Evolutionary conservation across 1,140 invertebrate genomes (phyloP).

Genomic region (Cataglyphis hispanica): DNA sequence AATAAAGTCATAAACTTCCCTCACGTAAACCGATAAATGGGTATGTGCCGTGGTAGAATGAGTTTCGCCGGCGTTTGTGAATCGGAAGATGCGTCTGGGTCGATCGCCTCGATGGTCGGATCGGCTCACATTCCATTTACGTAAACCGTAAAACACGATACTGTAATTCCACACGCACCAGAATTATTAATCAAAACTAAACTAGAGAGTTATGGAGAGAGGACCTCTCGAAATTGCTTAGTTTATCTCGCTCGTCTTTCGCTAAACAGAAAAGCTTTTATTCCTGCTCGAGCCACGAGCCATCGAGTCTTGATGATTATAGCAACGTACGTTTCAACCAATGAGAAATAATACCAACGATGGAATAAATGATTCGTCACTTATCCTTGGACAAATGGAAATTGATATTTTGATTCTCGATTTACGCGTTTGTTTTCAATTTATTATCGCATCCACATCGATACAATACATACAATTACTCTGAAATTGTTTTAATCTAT

Average conservation of each 20-base stretch:
- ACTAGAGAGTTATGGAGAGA: not conserved
- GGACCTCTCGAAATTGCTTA: not conserved
- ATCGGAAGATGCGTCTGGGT: constrained; percentile 19
- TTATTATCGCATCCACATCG: not conserved
- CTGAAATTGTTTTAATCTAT: constrained; percentile 2
- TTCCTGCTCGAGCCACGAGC: not conserved
- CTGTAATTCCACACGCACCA: not conserved
- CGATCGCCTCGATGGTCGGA: constrained; percentile 47
- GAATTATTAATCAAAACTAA: constrained; percentile 37
- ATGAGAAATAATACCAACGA: not conserved
- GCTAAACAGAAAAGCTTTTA: constrained; percentile 12
- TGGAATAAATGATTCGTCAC: constrained; percentile 1
- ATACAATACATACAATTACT: not conserved
- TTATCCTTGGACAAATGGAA: not conserved
- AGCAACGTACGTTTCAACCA: not conserved
- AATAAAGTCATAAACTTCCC: constrained; percentile 72
- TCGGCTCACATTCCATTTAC: constrained; percentile 68
- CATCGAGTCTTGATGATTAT: not conserved
- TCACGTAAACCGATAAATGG: constrained; percentile 69
- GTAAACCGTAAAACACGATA: constrained; percentile 64
- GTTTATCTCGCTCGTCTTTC: not conserved
- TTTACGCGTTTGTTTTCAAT: constrained; percentile 7
- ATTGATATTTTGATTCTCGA: not conserved
- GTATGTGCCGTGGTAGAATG: constrained; percentile 53
- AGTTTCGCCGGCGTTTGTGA: constrained; percentile 55